Conservation (phyloP, 92 coral and sea anemone species). For the Virgularia gustaviana region DNA sequence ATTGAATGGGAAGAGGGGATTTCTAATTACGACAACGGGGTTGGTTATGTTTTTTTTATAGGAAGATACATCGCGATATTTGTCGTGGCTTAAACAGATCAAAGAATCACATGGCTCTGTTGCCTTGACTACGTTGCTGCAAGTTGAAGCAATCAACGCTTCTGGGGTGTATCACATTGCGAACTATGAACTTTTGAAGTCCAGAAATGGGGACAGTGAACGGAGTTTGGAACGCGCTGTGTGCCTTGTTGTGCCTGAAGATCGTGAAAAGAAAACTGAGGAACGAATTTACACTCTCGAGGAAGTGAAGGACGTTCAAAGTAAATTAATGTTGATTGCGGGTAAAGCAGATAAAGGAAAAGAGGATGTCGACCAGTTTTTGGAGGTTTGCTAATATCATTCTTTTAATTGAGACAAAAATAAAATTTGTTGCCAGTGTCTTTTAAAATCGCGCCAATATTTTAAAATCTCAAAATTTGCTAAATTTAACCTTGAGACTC, state of each 20-base stretch:
- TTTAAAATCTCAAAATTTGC: too few relatives aligned
- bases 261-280: slow-evolving; percentile 4
- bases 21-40: too few relatives aligned
- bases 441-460: too few relatives aligned
- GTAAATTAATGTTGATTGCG: slow-evolving; percentile 90
- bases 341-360: slow-evolving; percentile 72
- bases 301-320: slow-evolving; percentile 78
- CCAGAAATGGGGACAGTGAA: neutral
- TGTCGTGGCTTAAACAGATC: slow-evolving; percentile 69
- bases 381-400: slow-evolving; percentile 59
- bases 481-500: too few relatives aligned
- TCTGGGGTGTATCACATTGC: slow-evolving; percentile 45
- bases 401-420: too few relatives aligned
- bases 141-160: slow-evolving; percentile 67
- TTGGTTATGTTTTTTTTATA: neutral
- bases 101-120: slow-evolving; percentile 74
- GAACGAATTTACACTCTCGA: slow-evolving; percentile 56
- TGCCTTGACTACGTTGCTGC: slow-evolving; percentile 65
- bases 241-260: slow-evolving; percentile 36
- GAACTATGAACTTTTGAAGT: slow-evolving; percentile 43
- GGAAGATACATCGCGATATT: slow-evolving; percentile 57
- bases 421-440: too few relatives aligned
- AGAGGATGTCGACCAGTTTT: slow-evolving; percentile 74
- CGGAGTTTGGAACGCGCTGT: neutral
- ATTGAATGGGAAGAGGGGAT: too few relatives aligned